phyloP scores from a whole-genome alignment of 1,140 invertebrate genomes.

The Drusus annulatus region DNA sequence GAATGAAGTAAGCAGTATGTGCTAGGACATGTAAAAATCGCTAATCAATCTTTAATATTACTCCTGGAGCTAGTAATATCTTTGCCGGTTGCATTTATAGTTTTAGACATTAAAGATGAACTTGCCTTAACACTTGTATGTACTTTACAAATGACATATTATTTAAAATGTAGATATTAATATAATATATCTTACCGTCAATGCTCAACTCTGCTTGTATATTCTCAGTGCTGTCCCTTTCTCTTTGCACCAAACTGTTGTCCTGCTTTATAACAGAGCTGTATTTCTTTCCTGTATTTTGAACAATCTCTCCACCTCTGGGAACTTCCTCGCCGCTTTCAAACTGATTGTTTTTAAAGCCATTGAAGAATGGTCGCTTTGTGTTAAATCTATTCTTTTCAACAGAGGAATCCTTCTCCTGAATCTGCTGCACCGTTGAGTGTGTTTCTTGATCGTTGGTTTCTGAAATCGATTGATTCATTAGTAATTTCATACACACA shows the following conservation, averaged over 20 bases:
- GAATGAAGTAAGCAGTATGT: no score
- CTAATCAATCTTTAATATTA: no score
- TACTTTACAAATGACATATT: no score
- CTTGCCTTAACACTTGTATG: no score
- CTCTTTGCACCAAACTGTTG: conserved; percentile 53
- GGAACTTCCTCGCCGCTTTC: not conserved
- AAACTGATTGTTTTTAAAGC: conserved; percentile 45
- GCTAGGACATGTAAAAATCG: no score
- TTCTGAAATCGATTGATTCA: conserved; percentile 7
- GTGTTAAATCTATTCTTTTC: conserved; percentile 49
- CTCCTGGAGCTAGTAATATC: no score
- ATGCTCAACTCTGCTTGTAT: conserved; percentile 2
- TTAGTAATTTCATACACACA: no score
- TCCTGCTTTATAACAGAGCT: conserved; percentile 56
- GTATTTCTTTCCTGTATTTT: conserved; percentile 47
- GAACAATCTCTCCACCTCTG: conserved; percentile 25
- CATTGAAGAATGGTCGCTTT: conserved; percentile 44
- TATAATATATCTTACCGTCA: conserved; percentile 37
- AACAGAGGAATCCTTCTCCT: conserved; percentile 38
- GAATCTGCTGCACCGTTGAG: conserved; percentile 50
- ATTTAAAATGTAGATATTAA: no score
- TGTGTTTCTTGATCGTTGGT: conserved; percentile 54
- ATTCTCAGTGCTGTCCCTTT: conserved; percentile 39
- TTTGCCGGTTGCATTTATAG: no score
- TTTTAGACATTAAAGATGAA: no score